Conservation (phyloP, 2,797 vertebrate species). For the Anas capensis region DNA sequence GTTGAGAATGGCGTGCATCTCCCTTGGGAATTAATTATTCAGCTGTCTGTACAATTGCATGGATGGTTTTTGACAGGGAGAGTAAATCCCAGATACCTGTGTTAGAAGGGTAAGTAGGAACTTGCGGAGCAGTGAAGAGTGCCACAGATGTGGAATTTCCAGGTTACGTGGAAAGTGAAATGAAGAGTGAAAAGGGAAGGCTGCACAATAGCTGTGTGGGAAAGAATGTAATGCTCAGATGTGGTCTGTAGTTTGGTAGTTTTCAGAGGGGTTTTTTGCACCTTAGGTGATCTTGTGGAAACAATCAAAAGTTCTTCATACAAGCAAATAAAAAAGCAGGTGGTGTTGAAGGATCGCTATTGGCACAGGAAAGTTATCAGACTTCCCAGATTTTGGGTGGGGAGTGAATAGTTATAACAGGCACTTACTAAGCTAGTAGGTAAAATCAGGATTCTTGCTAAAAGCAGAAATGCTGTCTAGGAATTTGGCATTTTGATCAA, state of each 20-base stretch:
- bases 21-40: background rate
- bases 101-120: background rate
- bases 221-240: background rate
- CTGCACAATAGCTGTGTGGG: background rate
- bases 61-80: background rate
- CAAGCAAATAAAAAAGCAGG: background rate
- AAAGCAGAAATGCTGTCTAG: background rate
- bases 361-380: background rate
- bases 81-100: background rate
- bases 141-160: background rate
- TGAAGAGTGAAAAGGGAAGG: background rate
- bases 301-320: background rate
- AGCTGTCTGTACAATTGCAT: background rate
- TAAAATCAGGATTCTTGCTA: background rate
- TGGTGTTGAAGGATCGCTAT: background rate
- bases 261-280: background rate
- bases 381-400: background rate
- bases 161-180: background rate
- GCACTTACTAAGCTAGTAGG: background rate
- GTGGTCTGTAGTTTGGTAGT: background rate
- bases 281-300: background rate
- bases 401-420: background rate
- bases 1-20: background rate
- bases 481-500: background rate
- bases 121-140: background rate